Evolutionary conservation across 1,140 invertebrate species (phyloP).

Genomic region (Trichonephila inaurata): DNA sequence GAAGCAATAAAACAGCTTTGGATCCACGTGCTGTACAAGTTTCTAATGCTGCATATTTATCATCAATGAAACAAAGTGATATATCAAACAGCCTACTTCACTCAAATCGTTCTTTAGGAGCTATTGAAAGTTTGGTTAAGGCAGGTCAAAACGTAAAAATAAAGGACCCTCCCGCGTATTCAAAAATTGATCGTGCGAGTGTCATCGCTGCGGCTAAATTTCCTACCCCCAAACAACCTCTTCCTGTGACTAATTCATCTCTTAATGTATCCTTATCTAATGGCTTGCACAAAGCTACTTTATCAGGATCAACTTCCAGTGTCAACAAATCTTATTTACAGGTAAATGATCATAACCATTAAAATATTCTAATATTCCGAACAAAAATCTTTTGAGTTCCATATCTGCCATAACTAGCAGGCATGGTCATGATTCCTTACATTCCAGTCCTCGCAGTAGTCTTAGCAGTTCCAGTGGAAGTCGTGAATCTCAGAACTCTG

Average conservation of each 20-base stretch:
- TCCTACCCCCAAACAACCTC: slow-evolving; percentile 87
- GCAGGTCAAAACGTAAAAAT: slow-evolving; percentile 79
- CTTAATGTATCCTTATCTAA: slow-evolving; percentile 44
- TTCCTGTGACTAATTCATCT: slow-evolving; percentile 33
- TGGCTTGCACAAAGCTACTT: slow-evolving; percentile 55
- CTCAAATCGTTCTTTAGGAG: slow-evolving; percentile 80
- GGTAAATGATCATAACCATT: slow-evolving; percentile 55
- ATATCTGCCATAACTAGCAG: slow-evolving; percentile 31
- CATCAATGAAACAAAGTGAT: slow-evolving; percentile 75
- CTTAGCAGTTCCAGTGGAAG: slow-evolving; percentile 83
- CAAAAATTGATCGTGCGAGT: slow-evolving; percentile 85
- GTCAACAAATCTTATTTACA: slow-evolving; percentile 33
- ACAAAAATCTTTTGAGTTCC: slow-evolving; percentile 65
- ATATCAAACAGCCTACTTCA: slow-evolving; percentile 62
- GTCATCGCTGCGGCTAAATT: slow-evolving; percentile 88
- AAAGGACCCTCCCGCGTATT: slow-evolving; percentile 81
- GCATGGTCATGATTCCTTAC: slow-evolving; percentile 79
- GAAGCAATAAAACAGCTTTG: slow-evolving; percentile 11
- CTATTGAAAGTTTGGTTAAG: slow-evolving; percentile 83
- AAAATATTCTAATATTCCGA: slow-evolving; percentile 62
- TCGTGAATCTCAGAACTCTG: slow-evolving; percentile 84
- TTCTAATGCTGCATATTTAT: slow-evolving; percentile 51
- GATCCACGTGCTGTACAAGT: slow-evolving; percentile 5
- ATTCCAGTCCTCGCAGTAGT: slow-evolving; percentile 83
- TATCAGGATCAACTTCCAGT: slow-evolving; percentile 43